phyloP scores from a whole-genome alignment of 1,140 invertebrate genomes.

The Pomacea maculata region DNA sequence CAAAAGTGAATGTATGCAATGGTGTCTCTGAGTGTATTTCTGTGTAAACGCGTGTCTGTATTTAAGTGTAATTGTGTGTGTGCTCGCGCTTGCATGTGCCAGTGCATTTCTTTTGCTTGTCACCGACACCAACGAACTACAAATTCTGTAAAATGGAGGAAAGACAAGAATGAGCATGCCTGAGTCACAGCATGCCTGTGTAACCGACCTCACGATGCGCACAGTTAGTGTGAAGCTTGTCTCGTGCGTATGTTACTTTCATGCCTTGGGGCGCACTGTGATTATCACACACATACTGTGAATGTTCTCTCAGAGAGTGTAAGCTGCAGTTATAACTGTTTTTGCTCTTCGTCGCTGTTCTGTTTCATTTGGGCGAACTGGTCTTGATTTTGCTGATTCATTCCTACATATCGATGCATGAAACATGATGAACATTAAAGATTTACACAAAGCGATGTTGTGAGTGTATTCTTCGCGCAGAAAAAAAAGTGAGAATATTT shows the following conservation, averaged over 20 bases:
- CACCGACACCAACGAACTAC: not conserved
- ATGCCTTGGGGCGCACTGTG: not conserved
- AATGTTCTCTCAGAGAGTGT: too few species aligned
- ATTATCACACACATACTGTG: not conserved
- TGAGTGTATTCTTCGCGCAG: too few species aligned
- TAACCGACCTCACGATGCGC: too few species aligned
- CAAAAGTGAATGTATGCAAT: not conserved
- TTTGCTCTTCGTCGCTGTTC: too few species aligned
- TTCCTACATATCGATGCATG: too few species aligned
- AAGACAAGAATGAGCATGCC: too few species aligned
- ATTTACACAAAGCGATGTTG: too few species aligned
- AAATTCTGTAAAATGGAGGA: not conserved
- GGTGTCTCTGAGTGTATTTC: not conserved
- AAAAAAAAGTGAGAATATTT: too few species aligned
- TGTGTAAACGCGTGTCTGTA: not conserved
- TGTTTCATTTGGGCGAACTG: too few species aligned
- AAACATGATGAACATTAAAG: too few species aligned
- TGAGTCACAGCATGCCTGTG: not conserved
- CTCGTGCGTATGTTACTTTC: not conserved
- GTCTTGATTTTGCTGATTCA: too few species aligned
- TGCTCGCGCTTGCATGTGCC: not conserved
- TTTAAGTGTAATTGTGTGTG: not conserved
- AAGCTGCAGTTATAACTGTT: too few species aligned
- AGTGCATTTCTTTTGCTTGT: not conserved
- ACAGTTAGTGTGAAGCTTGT: not conserved